Evolutionary conservation across 1,140 invertebrate genomes (phyloP), one percentile per base, ranked within the genome.

Genomic region (Drosophila lowei): DNA sequence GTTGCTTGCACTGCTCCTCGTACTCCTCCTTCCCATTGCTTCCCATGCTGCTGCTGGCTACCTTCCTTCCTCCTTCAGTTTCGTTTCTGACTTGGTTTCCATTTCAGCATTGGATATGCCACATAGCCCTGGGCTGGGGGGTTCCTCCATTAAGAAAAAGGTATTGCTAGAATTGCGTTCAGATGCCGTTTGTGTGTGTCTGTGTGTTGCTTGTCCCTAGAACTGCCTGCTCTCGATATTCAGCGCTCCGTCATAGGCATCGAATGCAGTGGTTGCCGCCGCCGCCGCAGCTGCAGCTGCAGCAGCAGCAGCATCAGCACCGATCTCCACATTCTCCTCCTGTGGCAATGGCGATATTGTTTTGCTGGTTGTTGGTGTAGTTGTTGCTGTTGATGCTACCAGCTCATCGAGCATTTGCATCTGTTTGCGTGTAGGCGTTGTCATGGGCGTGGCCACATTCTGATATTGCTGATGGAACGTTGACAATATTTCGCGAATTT

Each of bases 401-500:
- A 86, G 56, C 50, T 86, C 71, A 52, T 88, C 78, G 8, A 88
- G 73, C 83, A 88, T 71, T 60, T 89, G 64, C 53, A 88, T 83
- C 21, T 83, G 84, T 49, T 77, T 72, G 46, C 76, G 79, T 28
- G 84, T 88, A 58, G 83, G 83, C 67, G 83, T 65, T 57, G 57
- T 72, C 28, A 89, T 46, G 48, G 83, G 83, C 53, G 83, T 89
- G 49, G 68, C 84, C 66, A 88, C 84, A 77, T 86, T 88, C 50
- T 88, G 83, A 67, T 94, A 94, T 92, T 94, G 94, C 92, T 94
- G 93, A 91, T 94, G 94, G 93, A 94, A 95, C 92, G 94, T 94
- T 92, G 94, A 93, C 92, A 94, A 93, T 93, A 94, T 94, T 92
- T 94, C 93, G 92, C 93, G 94, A 93, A 94, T 95, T 93, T 94